phyloP scores from a whole-genome alignment of 2,888 invertebrate genomes.

The Lacanobia wlatinum region DNA sequence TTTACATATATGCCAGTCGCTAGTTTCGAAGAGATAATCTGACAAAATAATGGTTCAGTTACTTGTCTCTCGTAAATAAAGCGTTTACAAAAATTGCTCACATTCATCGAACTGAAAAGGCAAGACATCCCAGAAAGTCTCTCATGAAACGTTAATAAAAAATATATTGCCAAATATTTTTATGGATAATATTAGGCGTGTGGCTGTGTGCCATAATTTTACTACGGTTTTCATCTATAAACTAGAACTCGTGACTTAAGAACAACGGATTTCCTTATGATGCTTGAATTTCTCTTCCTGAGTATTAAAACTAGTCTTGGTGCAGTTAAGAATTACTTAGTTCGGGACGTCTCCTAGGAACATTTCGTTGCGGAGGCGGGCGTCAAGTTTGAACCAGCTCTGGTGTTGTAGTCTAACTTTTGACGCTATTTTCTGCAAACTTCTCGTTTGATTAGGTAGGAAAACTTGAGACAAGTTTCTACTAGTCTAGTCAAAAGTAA shows the following conservation, averaged over 20 bases:
- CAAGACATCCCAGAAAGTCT: constrained; percentile 11
- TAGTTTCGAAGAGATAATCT: constrained; percentile 27
- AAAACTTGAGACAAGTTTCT: constrained; percentile 74
- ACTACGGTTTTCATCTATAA: constrained; percentile 49
- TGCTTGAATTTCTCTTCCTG: constrained; percentile 55
- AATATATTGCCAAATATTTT: constrained; percentile 52
- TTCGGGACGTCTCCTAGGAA: constrained; percentile 67
- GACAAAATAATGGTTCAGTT: background rate
- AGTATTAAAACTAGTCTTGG: constrained; percentile 63
- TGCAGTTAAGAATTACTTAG: constrained; percentile 67
- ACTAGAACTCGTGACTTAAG: constrained; percentile 41
- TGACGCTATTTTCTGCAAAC: constrained; percentile 83
- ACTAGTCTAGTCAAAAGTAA: constrained; percentile 68
- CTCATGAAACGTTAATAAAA: constrained; percentile 46
- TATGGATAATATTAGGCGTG: constrained; percentile 39
- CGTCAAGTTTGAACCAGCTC: constrained; percentile 71
- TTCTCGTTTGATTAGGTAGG: constrained; percentile 84
- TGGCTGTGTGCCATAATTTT: constrained; percentile 46
- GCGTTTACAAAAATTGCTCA: constrained; percentile 1
- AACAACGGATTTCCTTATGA: constrained; percentile 60
- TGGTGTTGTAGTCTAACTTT: constrained; percentile 78
- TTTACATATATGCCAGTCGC: constrained; percentile 11
- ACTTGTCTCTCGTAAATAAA: background rate
- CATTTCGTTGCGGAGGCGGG: constrained; percentile 68
- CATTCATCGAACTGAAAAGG: constrained; percentile 13